These are phyloP conservation scores for Colletes latitarsis DNA, from an alignment of 1,140 invertebrate genomes.

Conservation along the genomic window DNA sequence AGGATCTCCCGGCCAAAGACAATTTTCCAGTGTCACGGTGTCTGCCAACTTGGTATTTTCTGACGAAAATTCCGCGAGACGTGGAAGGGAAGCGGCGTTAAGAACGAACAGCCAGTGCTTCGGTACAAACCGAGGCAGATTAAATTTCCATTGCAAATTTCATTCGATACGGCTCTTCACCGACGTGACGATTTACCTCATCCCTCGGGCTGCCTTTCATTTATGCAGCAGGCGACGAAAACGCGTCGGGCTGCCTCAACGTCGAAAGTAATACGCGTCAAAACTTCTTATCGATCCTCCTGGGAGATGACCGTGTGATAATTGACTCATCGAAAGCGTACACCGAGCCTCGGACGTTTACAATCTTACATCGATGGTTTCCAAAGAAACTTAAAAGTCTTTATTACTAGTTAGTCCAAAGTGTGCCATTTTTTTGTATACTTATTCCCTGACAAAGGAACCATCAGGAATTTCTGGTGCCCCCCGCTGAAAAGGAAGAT, in stretches of 20 bases:
- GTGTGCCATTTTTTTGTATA: no score
- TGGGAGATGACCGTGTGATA: neutral
- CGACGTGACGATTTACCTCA: slow-evolving; percentile 43
- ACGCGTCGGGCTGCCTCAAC: neutral
- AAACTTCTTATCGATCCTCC: slow-evolving; percentile 7
- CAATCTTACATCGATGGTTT: no score
- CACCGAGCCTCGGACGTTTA: no score
- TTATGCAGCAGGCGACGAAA: slow-evolving; percentile 48
- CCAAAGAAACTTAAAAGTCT: no score
- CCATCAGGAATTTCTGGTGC: no score
- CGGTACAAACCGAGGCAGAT: slow-evolving; percentile 57
- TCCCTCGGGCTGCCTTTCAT: slow-evolving; percentile 10
- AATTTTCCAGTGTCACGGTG: neutral
- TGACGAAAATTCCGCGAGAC: slow-evolving; percentile 50
- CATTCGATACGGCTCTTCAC: slow-evolving; percentile 57
- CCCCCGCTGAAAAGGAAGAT: no score
- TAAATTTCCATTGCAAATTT: slow-evolving; percentile 69
- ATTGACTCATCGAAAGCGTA: neutral
- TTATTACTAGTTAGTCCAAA: no score
- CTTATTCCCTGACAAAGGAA: no score
- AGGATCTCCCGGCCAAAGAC: neutral
- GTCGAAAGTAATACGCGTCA: slow-evolving; percentile 28
- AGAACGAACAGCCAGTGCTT: slow-evolving; percentile 40
- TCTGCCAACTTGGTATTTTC: slow-evolving; percentile 27
- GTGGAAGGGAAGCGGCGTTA: slow-evolving; percentile 39